These are phyloP conservation scores for Halichondria panicea DNA, from an alignment of 37 sponge, comb jelly and placozoan species.

Conservation along the genomic window DNA sequence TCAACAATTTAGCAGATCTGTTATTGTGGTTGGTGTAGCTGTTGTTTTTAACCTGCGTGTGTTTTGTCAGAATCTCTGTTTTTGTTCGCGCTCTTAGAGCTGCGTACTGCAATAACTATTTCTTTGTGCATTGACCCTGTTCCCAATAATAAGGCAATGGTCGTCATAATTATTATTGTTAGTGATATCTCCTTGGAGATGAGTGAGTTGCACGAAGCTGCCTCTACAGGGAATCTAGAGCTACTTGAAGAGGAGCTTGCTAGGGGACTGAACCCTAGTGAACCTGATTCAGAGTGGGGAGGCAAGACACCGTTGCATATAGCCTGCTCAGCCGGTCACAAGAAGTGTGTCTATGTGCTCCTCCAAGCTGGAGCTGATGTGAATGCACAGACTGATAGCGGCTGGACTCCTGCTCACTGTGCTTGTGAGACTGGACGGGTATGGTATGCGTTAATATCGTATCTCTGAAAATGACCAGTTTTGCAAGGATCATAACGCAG, in stretches of 20 bases:
- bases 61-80: no score
- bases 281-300: conserved; percentile 76
- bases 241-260: conserved; percentile 31
- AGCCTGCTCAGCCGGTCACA: conserved; percentile 73
- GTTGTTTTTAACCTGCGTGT: no score
- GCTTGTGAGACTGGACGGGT: conserved; percentile 74
- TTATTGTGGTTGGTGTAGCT: no score
- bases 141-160: no score
- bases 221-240: conserved; percentile 55
- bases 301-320: conserved; percentile 88
- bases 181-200: conserved; percentile 1
- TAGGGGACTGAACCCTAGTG: conserved; percentile 55
- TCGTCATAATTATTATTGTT: no score
- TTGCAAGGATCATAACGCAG: no score
- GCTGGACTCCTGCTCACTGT: conserved; percentile 90
- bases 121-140: no score
- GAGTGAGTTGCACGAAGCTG: conserved; percentile 76
- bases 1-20: no score
- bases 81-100: no score
- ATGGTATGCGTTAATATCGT: conserved; percentile 1
- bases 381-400: conserved; percentile 56
- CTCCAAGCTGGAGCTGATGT: conserved; percentile 66
- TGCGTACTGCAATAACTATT: no score
- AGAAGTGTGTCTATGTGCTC: conserved; percentile 65
- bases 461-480: no score